Evolutionary conservation across 2,888 invertebrate species (phyloP), one percentile per base, ranked within the genome.

Genomic region (Agrochola lychnidis): DNA sequence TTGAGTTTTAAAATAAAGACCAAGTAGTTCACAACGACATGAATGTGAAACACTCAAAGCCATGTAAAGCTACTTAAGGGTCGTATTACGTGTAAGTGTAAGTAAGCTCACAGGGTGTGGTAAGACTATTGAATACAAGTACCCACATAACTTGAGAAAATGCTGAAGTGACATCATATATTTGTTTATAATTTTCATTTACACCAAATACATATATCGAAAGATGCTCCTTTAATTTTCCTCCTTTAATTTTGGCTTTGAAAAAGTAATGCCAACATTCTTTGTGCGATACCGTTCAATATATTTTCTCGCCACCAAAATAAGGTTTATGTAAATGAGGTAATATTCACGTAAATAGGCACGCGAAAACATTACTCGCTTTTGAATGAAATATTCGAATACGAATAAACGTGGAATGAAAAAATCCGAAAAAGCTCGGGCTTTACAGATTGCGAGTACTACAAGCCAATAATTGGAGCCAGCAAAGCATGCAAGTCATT

Each of bases 401-500:
- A 59, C 51, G 63, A 84, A 85, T 72, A 79, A 78, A 82, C 57
- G 68, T 59, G 69, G 64, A 76, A 84, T 66, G 66, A 57, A 81
- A 89, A 64, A 83, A 78, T 69, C 63, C 56, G 22, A 73, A 76
- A 74, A 74, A 53, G 66, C 73, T 71, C 66, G 61, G 30, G 73
- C 70, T 78, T 73, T 30, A 45, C 76, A 69, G 74, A 66, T 81
- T 77, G 81, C 73, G 64, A 82, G 64, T 67, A 64, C 67, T 81
- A 77, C 77, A 81, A 42, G 66, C 68, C 71, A 72, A 76, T 89
- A 86, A 88, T 88, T 83, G 82, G 81, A 84, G 77, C 75, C 82
- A 79, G 79, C 53, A 81, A 80, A 77, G 80, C 84, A 82, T 84
- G 86, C 78, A 88, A 87, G 79, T 87, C 78, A 87, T 86, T 81